These are phyloP conservation scores for Peromyscus californicus DNA, from an alignment of 2,113 vertebrate species.

Conservation along the genomic window DNA sequence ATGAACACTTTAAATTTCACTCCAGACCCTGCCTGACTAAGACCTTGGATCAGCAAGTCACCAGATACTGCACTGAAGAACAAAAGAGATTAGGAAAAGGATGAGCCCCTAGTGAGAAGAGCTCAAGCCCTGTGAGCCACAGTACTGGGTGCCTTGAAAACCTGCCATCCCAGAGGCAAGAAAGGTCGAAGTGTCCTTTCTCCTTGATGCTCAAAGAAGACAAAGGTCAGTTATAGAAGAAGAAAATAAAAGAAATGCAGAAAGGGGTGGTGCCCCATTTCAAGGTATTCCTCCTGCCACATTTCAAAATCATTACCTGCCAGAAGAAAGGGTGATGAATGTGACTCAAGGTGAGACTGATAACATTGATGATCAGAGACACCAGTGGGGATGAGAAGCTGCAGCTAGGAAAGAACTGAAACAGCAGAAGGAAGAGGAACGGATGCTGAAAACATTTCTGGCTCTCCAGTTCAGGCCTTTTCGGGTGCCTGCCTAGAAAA, in stretches of 20 bases:
- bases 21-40: conserved; percentile 91
- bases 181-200: conserved; percentile 93
- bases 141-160: conserved; percentile 94
- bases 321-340: conserved; percentile 93
- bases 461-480: conserved; percentile 92
- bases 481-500: conserved; percentile 93
- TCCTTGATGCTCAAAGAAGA: conserved; percentile 96
- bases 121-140: conserved; percentile 87
- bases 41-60: conserved; percentile 94
- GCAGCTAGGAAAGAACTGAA: conserved; percentile 91
- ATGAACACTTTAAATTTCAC: conserved; percentile 90
- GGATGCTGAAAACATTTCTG: conserved; percentile 87
- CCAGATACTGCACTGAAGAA: conserved; percentile 93
- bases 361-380: conserved; percentile 87
- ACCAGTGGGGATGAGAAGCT: conserved; percentile 91
- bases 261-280: conserved; percentile 94
- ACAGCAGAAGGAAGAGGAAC: conserved; percentile 89
- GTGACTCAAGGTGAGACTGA: conserved; percentile 91
- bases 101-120: conserved; percentile 69
- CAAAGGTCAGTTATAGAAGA: conserved; percentile 90
- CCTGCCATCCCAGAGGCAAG: conserved; percentile 89
- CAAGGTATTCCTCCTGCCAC: conserved; percentile 92
- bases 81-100: conserved; percentile 92
- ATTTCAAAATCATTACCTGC: conserved; percentile 92
- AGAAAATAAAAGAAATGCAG: conserved; percentile 91